Conservation (phyloP, 2,113 vertebrate species). For the Siniperca chuatsi region DNA sequence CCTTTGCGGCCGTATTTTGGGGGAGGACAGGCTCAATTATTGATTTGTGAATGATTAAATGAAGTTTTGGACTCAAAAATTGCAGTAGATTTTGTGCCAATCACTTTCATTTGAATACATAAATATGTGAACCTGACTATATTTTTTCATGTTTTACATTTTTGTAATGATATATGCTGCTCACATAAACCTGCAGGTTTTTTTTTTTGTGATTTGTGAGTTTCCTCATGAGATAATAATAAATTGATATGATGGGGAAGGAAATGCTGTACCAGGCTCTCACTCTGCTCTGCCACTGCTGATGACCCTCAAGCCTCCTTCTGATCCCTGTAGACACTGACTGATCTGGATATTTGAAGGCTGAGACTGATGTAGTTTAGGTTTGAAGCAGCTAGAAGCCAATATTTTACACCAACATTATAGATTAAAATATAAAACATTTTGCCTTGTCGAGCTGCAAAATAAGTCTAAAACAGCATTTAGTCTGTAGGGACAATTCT, state of each 20-base stretch:
- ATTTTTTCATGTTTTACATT: not conserved
- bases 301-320: slow-evolving; percentile 1
- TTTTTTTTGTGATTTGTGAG: not conserved
- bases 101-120: not conserved
- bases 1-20: no score
- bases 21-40: not conserved
- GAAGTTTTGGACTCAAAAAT: not conserved
- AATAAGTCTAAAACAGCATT: not conserved
- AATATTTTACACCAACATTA: not conserved
- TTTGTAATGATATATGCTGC: not conserved
- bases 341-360: not conserved
- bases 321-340: slow-evolving; percentile 13
- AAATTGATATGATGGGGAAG: not conserved
- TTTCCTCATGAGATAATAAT: slow-evolving; percentile 4
- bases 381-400: not conserved
- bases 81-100: not conserved
- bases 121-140: not conserved
- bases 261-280: not conserved
- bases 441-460: not conserved
- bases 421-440: not conserved
- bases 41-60: not conserved
- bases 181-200: not conserved
- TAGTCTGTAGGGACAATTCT: no score
- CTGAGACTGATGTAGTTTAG: not conserved
- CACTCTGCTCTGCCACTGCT: not conserved